phyloP scores from a whole-genome alignment of 1,140 invertebrate species.

The Drosophila dunni region DNA sequence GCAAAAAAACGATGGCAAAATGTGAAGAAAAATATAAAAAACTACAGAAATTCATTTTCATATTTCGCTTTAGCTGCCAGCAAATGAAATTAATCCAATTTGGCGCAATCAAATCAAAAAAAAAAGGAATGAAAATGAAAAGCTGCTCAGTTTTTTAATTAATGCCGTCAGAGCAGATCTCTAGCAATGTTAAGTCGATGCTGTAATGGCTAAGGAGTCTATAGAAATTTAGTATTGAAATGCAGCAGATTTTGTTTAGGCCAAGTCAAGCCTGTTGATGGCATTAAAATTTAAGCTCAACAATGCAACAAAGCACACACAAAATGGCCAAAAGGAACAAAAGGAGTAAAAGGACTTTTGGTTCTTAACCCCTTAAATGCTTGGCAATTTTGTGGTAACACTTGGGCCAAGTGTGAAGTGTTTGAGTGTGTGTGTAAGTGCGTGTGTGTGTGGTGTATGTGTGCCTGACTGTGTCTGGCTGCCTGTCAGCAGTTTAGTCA shows the following conservation, averaged over 20 bases:
- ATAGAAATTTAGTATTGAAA: background rate
- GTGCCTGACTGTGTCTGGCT: conserved; percentile 23
- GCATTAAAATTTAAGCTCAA: conserved; percentile 12
- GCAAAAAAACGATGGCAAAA: conserved; percentile 24
- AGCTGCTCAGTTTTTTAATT: conserved; percentile 38
- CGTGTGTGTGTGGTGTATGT: conserved; percentile 13
- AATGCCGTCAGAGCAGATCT: conserved; percentile 19
- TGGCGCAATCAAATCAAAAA: conserved; percentile 58
- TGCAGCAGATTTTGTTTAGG: background rate
- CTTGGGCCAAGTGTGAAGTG: background rate
- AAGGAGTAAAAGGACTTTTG: background rate
- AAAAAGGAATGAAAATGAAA: conserved; percentile 23
- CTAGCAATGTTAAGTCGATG: background rate
- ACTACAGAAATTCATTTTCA: conserved; percentile 38
- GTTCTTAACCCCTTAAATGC: background rate
- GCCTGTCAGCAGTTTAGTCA: conserved; percentile 16
- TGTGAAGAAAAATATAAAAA: conserved; percentile 26
- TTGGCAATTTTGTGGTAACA: conserved; percentile 8
- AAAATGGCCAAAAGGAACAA: conserved; percentile 2
- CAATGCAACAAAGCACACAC: background rate
- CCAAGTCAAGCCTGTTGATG: conserved; percentile 2
- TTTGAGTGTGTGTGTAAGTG: conserved; percentile 13
- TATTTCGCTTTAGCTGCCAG: conserved; percentile 49
- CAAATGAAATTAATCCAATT: conserved; percentile 63
- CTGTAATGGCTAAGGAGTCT: background rate